A percentile compares a stretch with the other conserved stretches of the same genome.
These are phyloP conservation scores for Rattus rattus DNA, from an alignment of 2,113 vertebrate species.

Conservation along the genomic window DNA sequence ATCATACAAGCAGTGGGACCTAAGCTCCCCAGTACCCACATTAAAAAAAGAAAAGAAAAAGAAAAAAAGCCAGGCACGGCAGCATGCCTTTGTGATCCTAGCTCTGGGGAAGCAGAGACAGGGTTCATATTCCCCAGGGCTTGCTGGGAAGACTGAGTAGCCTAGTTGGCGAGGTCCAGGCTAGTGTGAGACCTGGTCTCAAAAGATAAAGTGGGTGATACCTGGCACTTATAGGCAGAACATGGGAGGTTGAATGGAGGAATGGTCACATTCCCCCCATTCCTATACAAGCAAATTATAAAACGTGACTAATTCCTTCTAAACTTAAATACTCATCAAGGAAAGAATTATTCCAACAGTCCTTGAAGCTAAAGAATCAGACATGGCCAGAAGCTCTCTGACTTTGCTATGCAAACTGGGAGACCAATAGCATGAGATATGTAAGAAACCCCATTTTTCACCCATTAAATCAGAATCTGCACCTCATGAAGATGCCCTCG, in stretches of 20 bases:
- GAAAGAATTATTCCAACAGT: background rate
- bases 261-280: background rate
- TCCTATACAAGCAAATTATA: constrained; percentile 1
- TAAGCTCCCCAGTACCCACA: background rate
- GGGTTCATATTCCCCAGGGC: too few species aligned
- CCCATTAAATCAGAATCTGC: background rate
- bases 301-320: background rate
- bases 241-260: background rate
- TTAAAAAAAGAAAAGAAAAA: background rate
- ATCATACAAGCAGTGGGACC: background rate
- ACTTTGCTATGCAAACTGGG: background rate
- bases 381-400: background rate
- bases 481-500: background rate
- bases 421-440: background rate
- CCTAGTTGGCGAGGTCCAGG: background rate
- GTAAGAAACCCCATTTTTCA: background rate
- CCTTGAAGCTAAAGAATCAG: background rate
- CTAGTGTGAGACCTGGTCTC: background rate
- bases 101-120: background rate
- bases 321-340: background rate
- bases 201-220: background rate
- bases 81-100: background rate
- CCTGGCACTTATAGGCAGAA: background rate
- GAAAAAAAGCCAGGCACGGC: background rate
- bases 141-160: background rate